A percentile compares a stretch with the other conserved stretches of the same genome.
Conservation (phyloP, 2,888 invertebrate genomes). For the Stramonita haemastoma region DNA sequence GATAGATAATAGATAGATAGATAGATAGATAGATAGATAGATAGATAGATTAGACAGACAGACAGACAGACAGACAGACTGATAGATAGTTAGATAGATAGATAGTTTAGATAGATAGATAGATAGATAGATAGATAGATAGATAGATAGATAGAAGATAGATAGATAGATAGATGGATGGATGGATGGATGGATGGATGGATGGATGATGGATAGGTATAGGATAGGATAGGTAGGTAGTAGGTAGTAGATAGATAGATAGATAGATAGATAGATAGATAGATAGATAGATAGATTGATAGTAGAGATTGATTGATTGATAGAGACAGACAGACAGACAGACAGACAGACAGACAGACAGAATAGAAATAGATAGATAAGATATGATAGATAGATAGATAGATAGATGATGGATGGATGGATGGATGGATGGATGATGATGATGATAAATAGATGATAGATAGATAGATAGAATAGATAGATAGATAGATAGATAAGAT, state of each 20-base stretch:
- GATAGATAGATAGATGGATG: no score
- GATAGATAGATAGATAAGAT: no score
- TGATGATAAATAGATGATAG: no score
- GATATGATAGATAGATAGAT: no score
- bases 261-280: not conserved
- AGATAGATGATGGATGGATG: no score
- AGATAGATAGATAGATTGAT: not conserved
- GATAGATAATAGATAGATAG: not conserved
- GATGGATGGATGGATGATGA: no score
- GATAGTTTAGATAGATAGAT: not conserved
- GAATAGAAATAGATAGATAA: not conserved
- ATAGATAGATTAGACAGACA: not conserved
- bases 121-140: not conserved
- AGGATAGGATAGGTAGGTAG: no score
- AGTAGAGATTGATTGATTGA: no score
- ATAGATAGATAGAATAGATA: no score
- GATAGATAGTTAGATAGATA: not conserved
- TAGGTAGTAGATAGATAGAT: not conserved
- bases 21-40: not conserved
- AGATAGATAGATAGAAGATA: not conserved
- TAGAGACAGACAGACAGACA: constrained; percentile 4
- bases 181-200: no score
- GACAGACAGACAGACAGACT: not conserved
- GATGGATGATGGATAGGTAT: no score
- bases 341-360: not conserved